Conservation (phyloP, 2,888 invertebrate species). For the Ligdia adustata region DNA sequence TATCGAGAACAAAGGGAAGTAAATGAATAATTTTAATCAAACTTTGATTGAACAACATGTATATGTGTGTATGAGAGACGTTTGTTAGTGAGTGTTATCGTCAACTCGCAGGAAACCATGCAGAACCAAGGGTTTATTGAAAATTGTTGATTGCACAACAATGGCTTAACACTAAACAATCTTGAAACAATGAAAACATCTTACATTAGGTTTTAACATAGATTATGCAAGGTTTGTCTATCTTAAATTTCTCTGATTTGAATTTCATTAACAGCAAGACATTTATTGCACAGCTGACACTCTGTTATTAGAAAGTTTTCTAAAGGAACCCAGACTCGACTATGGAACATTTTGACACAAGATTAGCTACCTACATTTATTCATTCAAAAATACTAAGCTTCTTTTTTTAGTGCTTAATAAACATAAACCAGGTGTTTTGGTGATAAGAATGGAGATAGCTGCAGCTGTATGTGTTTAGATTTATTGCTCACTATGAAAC, state of each 20-base stretch:
- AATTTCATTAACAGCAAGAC: constrained; percentile 32
- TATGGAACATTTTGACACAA: constrained; percentile 19
- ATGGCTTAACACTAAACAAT: constrained; percentile 65
- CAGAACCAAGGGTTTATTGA: constrained; percentile 71
- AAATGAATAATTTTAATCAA: constrained; percentile 64
- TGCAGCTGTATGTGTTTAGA: not conserved
- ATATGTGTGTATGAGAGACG: constrained; percentile 7
- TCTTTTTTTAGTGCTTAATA: not conserved
- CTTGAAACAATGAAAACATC: constrained; percentile 69
- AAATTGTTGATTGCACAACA: constrained; percentile 80
- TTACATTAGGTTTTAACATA: constrained; percentile 47
- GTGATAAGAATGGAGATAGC: constrained; percentile 8
- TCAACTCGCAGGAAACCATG: constrained; percentile 65
- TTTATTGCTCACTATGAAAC: no score
- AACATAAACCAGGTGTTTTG: constrained; percentile 2
- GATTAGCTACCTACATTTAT: not conserved
- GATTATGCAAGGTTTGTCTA: constrained; percentile 47
- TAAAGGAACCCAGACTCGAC: constrained; percentile 26
- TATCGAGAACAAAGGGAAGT: constrained; percentile 52
- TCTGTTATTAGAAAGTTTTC: constrained; percentile 36
- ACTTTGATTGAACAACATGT: constrained; percentile 61
- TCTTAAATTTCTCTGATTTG: constrained; percentile 47
- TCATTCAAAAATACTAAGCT: not conserved
- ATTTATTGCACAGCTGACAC: constrained; percentile 23
- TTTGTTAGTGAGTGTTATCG: constrained; percentile 52